Evolutionary conservation across 2,113 vertebrate species (phyloP), one percentile per base, ranked within the genome.

Genomic region (Xiphorhynchus elegans): DNA sequence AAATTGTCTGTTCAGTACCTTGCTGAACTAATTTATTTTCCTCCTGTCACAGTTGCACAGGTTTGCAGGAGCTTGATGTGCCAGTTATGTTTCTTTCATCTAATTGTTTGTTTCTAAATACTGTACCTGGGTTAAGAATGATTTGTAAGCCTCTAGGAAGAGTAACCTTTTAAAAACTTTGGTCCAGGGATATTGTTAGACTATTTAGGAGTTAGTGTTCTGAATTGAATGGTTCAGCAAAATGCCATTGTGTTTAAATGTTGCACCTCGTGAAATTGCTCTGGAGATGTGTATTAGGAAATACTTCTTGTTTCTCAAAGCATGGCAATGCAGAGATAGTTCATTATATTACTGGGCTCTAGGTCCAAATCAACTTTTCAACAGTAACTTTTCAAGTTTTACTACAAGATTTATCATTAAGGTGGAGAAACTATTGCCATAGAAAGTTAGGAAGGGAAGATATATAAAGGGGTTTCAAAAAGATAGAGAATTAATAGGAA

Each of bases 1-100:
- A 92, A 95, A 89, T 67, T n/a, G 9, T 80, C 76, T 92, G 16
- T 87, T 95, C 80, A 80, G 72, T 92, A 88, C 82, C 25, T 68
- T 80, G 9, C 66, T 79, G 47, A 67, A 50, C 55, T 89, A 52
- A 53, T 83, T 89, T 87, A 31, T 91, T 87, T 94, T 91, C 25
- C 16, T 92, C 55, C 68, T 52, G 63, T 35, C 67, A 47, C 13
- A 62, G 31, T 81, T 85, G 17, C 15, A 75, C 26, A 92, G 58
- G 56, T 60, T 50, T 88, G 50, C 37, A 77, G 77, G 63, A 95
- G 7, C 13, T 53, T 88, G 29, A 16, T 87, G 37, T 82, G 15
- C 40, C 60, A 81, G 1, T 23, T 50, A 50, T 21, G 11, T 31
- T 91, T 13, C 23, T 59, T 78, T 73, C 49, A 40, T 63, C 55